These are phyloP conservation scores for Aelia acuminata DNA, from an alignment of 2,888 invertebrate species.

Conservation along the genomic window DNA sequence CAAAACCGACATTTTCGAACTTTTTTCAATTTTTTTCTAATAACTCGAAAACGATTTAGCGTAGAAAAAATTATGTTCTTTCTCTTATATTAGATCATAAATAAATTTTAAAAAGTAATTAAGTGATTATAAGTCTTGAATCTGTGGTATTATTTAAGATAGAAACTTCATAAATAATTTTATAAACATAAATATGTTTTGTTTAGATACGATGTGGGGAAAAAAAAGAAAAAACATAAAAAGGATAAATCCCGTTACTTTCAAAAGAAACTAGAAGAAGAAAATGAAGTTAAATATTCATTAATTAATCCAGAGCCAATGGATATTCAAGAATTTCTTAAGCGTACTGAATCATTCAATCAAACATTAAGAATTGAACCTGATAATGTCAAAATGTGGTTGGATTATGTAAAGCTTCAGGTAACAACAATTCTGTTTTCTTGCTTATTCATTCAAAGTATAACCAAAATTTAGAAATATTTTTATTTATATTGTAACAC, in stretches of 20 bases:
- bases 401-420: slow-evolving; percentile 75
- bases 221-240: slow-evolving; percentile 55
- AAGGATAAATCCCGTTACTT: slow-evolving; percentile 50
- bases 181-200: background rate
- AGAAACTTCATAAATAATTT: no score
- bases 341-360: slow-evolving; percentile 73
- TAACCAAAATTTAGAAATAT: no score
- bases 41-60: no score
- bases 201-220: slow-evolving; percentile 19
- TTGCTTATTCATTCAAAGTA: no score
- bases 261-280: slow-evolving; percentile 18
- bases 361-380: slow-evolving; percentile 72
- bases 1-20: no score
- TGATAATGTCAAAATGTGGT: slow-evolving; percentile 74
- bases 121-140: background rate
- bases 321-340: slow-evolving; percentile 71
- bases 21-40: no score
- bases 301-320: slow-evolving; percentile 53
- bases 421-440: no score
- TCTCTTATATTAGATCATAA: background rate
- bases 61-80: no score
- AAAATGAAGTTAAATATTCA: slow-evolving; percentile 44
- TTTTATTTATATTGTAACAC: no score
- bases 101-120: background rate
- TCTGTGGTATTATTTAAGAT: background rate